These are phyloP conservation scores for Limonius californicus DNA, from an alignment of 1,140 invertebrate genomes.

Conservation along the genomic window DNA sequence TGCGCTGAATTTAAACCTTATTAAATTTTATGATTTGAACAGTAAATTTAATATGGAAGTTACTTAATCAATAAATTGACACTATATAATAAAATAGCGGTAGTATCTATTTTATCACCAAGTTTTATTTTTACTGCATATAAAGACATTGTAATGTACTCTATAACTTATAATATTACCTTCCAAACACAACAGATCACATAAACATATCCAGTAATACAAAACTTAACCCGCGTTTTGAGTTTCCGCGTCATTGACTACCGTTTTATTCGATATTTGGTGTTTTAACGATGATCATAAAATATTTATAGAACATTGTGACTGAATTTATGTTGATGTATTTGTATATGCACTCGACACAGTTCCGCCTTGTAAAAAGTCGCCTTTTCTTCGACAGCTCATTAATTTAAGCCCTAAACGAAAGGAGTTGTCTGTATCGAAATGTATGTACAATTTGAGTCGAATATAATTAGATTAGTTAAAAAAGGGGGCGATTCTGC, in stretches of 20 bases:
- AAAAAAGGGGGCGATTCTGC: slow-evolving; percentile 21
- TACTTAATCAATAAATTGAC: no score
- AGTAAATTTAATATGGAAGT: no score
- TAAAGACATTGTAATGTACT: no score
- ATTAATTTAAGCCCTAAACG: not conserved
- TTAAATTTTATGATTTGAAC: no score
- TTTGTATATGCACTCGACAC: not conserved
- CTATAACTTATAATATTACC: no score
- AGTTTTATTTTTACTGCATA: no score
- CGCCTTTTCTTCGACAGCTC: not conserved
- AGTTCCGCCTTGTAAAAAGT: not conserved
- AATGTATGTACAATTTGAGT: not conserved
- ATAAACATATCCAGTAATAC: no score
- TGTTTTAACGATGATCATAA: slow-evolving; percentile 1
- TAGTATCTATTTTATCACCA: no score
- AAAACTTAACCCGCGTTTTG: no score
- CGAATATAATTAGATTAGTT: slow-evolving; percentile 21
- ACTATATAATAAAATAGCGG: no score
- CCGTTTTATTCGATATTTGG: not conserved
- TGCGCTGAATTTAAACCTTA: no score
- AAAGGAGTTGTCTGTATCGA: not conserved
- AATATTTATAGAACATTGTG: slow-evolving; percentile 8
- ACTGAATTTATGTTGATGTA: not conserved
- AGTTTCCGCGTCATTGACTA: not conserved
- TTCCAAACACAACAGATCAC: no score